A percentile compares a stretch with the other conserved stretches of the same genome.
Conservation (phyloP, 2,797 vertebrate genomes). For the Bucorvus abyssinicus region DNA sequence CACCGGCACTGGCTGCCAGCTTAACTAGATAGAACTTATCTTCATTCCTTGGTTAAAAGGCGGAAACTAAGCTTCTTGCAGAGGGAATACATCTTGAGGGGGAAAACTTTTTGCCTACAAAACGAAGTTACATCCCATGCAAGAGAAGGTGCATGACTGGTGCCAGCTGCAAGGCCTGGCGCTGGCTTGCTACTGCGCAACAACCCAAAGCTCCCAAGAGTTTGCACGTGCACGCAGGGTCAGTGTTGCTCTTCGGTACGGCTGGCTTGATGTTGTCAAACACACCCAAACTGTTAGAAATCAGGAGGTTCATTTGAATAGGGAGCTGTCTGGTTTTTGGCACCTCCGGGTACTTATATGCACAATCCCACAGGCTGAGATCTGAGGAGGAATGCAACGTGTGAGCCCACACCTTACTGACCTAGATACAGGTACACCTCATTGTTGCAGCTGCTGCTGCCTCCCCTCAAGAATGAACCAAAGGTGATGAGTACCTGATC, state of each 20-base stretch:
- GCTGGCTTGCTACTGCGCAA: neutral
- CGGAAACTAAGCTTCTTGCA: neutral
- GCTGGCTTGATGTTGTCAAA: neutral
- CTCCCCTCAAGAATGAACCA: neutral
- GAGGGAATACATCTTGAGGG: neutral
- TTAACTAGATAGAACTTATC: neutral
- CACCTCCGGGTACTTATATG: neutral
- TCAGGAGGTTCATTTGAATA: rapidly evolving
- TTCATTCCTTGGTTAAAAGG: neutral
- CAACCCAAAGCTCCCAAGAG: neutral
- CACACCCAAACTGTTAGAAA: neutral
- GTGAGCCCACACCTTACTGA: neutral
- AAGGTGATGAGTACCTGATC: neutral
- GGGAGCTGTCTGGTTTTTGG: neutral
- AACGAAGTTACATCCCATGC: neutral
- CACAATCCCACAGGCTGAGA: neutral
- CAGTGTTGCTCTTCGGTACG: rapidly evolving
- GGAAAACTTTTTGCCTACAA: neutral
- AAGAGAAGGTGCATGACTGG: neutral
- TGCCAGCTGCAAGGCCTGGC: neutral
- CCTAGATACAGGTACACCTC: neutral
- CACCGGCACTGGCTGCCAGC: neutral
- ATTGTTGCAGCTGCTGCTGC: neutral
- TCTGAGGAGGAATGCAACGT: neutral
- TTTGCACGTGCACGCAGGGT: rapidly evolving